phyloP scores from a whole-genome alignment of 37 sponge, comb jelly and placozoan genomes.

The Eunapius fragilis region DNA sequence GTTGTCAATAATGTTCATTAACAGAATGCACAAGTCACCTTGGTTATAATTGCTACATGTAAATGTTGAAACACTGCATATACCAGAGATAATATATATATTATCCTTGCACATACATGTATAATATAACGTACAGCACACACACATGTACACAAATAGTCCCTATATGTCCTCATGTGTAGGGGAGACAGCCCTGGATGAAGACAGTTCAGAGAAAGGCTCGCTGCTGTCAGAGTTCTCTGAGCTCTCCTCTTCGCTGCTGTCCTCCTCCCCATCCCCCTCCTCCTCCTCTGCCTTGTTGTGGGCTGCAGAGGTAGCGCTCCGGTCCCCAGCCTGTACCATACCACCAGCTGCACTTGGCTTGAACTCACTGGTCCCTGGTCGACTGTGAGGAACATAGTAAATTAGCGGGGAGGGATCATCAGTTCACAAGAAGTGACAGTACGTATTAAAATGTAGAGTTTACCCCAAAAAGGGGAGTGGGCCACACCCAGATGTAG shows the following conservation, averaged over 20 bases:
- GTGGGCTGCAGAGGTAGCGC: not conserved
- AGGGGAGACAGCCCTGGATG: not conserved
- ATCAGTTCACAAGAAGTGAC: not conserved
- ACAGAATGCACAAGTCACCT: no score
- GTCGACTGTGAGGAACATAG: constrained; percentile 19
- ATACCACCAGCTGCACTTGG: not conserved
- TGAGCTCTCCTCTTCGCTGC: not conserved
- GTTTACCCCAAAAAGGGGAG: no score
- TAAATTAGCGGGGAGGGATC: no score
- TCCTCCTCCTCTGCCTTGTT: not conserved
- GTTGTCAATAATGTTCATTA: no score
- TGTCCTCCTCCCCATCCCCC: not conserved
- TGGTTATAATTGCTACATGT: no score
- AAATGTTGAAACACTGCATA: no score
- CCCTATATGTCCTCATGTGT: not conserved
- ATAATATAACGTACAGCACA: not conserved
- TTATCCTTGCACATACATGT: not conserved
- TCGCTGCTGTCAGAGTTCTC: not conserved
- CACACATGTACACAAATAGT: not conserved
- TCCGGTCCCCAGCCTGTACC: not conserved
- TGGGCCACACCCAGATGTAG: no score
- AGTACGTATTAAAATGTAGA: not conserved
- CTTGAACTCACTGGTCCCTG: constrained; percentile 44
- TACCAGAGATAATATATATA: no score
- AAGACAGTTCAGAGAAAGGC: not conserved